phyloP scores from a whole-genome alignment of 2,113 vertebrate species.

The Corynorhinus townsendii region DNA sequence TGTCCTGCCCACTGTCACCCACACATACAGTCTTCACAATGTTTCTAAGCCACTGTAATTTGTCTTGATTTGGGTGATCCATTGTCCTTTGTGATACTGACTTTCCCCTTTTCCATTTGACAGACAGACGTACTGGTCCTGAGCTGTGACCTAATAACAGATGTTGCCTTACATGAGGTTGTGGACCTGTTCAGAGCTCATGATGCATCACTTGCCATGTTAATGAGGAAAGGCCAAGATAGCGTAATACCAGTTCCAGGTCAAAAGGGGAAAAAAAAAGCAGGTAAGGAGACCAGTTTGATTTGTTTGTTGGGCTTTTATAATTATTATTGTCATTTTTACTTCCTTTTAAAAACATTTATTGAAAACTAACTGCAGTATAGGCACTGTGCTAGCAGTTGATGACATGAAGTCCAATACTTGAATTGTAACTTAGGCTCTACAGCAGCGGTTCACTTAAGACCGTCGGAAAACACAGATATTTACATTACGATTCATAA shows the following conservation, averaged over 20 bases:
- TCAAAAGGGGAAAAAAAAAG: constrained; percentile 95
- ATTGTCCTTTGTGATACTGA: constrained; percentile 18
- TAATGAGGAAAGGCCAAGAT: constrained; percentile 94
- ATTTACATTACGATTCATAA: too few species aligned
- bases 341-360: constrained; percentile 44
- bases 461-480: too few species aligned
- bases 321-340: constrained; percentile 28
- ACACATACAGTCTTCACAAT: not conserved
- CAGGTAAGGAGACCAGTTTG: constrained; percentile 82
- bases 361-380: not conserved
- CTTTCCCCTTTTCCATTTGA: constrained; percentile 46
- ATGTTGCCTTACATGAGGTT: constrained; percentile 94
- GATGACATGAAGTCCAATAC: not conserved
- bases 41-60: not conserved
- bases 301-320: constrained; percentile 23
- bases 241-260: constrained; percentile 90
- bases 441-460: too few species aligned
- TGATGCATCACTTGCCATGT: constrained; percentile 93
- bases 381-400: not conserved
- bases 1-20: not conserved
- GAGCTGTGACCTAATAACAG: constrained; percentile 97
- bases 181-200: constrained; percentile 97
- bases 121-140: constrained; percentile 95
- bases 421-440: too few species aligned
- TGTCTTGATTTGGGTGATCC: not conserved